Percentiles rank a stretch among this genome's conserved stretches.
phyloP scores from a whole-genome alignment of 2,888 invertebrate genomes.

The Teinopalpus imperialis region DNA sequence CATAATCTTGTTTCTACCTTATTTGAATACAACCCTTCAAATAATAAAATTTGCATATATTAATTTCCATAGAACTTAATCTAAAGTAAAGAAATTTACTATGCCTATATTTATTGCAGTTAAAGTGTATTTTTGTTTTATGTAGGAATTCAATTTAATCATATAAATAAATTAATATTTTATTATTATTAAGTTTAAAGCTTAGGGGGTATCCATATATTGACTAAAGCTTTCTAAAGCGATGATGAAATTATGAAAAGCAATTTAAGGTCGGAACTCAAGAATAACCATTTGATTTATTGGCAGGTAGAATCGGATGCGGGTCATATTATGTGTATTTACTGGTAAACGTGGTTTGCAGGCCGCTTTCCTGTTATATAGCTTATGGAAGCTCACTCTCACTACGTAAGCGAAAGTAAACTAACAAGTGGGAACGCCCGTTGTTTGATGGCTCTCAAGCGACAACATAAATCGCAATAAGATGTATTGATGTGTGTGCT shows the following conservation, averaged over 20 bases:
- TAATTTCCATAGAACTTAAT: too few species aligned
- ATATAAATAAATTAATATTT: too few species aligned
- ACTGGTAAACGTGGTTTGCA: slow-evolving; percentile 39
- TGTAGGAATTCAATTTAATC: too few species aligned
- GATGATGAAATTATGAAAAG: background rate
- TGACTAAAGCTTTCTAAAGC: too few species aligned
- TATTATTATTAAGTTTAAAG: too few species aligned
- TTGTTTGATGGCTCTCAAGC: slow-evolving; percentile 30
- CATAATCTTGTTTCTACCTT: too few species aligned
- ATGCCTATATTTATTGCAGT: too few species aligned
- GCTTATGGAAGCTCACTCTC: slow-evolving; percentile 54
- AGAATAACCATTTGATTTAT: slow-evolving; percentile 43
- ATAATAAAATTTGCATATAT: too few species aligned
- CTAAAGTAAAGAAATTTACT: too few species aligned
- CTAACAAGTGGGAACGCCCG: slow-evolving; percentile 35
- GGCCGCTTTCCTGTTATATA: slow-evolving; percentile 39
- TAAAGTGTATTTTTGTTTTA: too few species aligned
- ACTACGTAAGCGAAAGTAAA: slow-evolving; percentile 63
- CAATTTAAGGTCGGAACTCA: background rate
- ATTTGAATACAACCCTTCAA: too few species aligned
- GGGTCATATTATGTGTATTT: slow-evolving; percentile 41
- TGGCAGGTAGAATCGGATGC: slow-evolving; percentile 25
- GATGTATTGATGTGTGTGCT: background rate
- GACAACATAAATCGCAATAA: slow-evolving; percentile 24
- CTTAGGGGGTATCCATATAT: too few species aligned